These are phyloP conservation scores for Drosophila miranda DNA, from an alignment of 1,140 invertebrate genomes.

Conservation along the genomic window DNA sequence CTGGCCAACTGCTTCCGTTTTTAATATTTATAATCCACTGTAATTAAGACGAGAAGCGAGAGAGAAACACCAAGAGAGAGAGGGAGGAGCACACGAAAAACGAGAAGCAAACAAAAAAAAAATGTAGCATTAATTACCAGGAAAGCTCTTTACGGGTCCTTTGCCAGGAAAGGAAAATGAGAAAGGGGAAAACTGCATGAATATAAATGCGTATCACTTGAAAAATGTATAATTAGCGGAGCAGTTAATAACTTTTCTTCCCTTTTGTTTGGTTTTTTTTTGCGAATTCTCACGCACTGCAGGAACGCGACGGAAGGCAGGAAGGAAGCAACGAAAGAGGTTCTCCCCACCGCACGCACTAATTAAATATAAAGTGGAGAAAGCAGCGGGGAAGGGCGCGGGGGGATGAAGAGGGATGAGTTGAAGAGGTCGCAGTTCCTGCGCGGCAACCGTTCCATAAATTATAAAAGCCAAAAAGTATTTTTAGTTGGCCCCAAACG, in stretches of 20 bases:
- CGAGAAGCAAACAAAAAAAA: slow-evolving; percentile 19
- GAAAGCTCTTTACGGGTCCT: slow-evolving; percentile 53
- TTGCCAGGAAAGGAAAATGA: slow-evolving; percentile 14
- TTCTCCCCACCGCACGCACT: slow-evolving; percentile 49
- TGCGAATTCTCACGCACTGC: slow-evolving; percentile 58
- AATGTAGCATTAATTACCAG: slow-evolving; percentile 65
- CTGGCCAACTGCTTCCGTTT: slow-evolving; percentile 67
- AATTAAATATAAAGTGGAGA: slow-evolving; percentile 65
- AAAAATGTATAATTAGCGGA: slow-evolving; percentile 67
- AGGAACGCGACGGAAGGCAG: slow-evolving; percentile 7
- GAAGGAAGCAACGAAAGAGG: slow-evolving; percentile 12
- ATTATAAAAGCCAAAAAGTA: slow-evolving; percentile 60
- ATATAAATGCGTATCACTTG: slow-evolving; percentile 66
- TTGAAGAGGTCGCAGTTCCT: slow-evolving; percentile 3
- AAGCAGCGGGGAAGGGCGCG: too few species aligned
- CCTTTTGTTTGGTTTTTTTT: slow-evolving; percentile 18
- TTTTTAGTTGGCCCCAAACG: slow-evolving; percentile 49
- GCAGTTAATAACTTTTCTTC: slow-evolving; percentile 64
- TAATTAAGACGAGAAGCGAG: slow-evolving; percentile 56
- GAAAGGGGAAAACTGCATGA: slow-evolving; percentile 48
- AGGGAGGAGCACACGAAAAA: slow-evolving; percentile 41
- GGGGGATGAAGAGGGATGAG: neutral
- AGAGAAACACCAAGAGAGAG: slow-evolving; percentile 3
- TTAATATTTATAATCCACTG: slow-evolving; percentile 72
- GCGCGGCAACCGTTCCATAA: slow-evolving; percentile 39